phyloP scores from a whole-genome alignment of 2,113 vertebrate genomes.

The Fukomys damarensis region DNA sequence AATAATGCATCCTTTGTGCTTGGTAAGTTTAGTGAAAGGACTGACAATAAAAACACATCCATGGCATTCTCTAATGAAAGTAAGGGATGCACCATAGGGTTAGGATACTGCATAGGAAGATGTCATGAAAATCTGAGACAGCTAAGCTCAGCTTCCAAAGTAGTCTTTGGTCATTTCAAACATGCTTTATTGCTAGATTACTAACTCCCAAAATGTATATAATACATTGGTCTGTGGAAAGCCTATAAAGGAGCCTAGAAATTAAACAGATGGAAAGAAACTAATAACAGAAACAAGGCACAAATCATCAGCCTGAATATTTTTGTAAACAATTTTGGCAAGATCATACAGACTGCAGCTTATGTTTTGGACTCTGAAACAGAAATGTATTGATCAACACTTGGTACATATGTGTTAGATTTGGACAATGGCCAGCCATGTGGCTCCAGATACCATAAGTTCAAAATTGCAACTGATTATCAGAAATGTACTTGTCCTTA shows the following conservation, averaged over 20 bases:
- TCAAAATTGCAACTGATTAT: background rate
- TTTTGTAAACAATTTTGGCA: background rate
- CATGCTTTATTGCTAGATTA: background rate
- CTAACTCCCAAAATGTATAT: background rate
- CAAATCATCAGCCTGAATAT: background rate
- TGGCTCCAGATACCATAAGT: background rate
- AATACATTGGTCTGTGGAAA: background rate
- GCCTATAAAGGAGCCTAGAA: too few species aligned
- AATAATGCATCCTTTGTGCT: background rate
- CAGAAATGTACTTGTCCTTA: background rate
- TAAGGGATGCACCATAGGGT: too few species aligned
- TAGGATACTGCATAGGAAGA: background rate
- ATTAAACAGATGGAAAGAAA: background rate
- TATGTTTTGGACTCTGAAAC: accelerated
- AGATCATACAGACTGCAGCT: background rate
- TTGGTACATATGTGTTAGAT: background rate
- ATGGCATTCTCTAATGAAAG: background rate
- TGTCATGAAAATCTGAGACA: background rate
- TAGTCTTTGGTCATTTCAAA: background rate
- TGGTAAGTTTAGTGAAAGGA: background rate
- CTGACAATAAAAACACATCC: background rate
- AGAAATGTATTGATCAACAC: background rate
- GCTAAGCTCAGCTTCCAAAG: background rate
- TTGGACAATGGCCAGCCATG: background rate
- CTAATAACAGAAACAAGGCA: background rate